These are phyloP conservation scores for Cyanoderma ruficeps DNA, from an alignment of 2,113 vertebrate species.

Conservation along the genomic window DNA sequence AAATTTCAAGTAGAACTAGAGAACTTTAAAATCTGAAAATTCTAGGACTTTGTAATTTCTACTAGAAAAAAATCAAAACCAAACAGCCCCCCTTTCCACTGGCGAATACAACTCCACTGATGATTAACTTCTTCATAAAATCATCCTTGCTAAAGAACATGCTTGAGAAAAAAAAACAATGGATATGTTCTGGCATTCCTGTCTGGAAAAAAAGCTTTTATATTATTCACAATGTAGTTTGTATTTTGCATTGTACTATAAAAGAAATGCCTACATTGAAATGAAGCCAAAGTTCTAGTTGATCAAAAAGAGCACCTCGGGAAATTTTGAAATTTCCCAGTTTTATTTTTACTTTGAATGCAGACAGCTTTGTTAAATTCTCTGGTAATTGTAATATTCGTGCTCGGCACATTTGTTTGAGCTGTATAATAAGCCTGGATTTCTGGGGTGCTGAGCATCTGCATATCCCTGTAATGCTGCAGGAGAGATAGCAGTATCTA, in stretches of 20 bases:
- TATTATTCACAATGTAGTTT: neutral
- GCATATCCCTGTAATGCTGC: neutral
- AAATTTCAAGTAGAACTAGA: neutral
- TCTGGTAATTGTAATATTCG: neutral
- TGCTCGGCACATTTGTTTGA: neutral
- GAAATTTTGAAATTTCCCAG: slow-evolving; percentile 8
- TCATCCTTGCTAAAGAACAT: neutral
- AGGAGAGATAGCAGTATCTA: neutral
- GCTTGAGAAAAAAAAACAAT: neutral
- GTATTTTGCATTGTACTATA: slow-evolving; percentile 6
- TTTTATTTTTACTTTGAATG: slow-evolving; percentile 25
- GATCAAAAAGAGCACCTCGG: slow-evolving; percentile 47
- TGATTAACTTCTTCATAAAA: neutral
- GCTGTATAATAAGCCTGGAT: neutral
- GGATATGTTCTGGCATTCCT: neutral
- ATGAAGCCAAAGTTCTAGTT: slow-evolving; percentile 1
- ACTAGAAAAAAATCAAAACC: neutral
- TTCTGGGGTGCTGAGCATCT: neutral
- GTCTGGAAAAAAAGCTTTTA: neutral
- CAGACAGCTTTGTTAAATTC: neutral
- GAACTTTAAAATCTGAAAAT: neutral
- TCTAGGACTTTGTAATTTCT: neutral
- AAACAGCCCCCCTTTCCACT: neutral
- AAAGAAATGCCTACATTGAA: slow-evolving; percentile 6
- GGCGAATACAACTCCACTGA: neutral